Evolutionary conservation across 2,888 invertebrate species (phyloP), one percentile per base, ranked within the genome.

Genomic region (Oscheius sp.): DNA sequence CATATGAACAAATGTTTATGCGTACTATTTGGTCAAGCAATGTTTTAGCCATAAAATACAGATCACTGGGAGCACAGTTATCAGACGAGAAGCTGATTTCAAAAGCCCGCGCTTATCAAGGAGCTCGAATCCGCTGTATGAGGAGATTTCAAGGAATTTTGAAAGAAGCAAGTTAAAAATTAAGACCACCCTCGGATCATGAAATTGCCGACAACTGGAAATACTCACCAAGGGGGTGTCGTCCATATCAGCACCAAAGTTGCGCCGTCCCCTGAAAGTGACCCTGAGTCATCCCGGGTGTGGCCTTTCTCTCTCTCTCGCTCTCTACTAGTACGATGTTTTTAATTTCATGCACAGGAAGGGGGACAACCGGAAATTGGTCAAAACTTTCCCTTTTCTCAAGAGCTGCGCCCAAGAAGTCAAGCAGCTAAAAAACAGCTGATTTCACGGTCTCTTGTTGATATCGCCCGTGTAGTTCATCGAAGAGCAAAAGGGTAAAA

Each of bases 221-320:
- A 16, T 16, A 66, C 66, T 69, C 55, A 69, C 69, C 55, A 41
- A 23, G 53, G 21, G 55, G 23, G 55, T 23, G 69, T 69, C 56
- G 69, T 41, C 45, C 55, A 55, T 69, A 69, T 69, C 69, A 69
- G 55, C 41, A 61, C 12, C 21, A n/a, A 23, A 56, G 69, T 56
- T 55, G 69, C 45, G 41, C 25, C 56, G 52, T 55, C 56, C 55
- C 69, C 69, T 69, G 69, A 69, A 69, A 69, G 56, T 69, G 69
- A 69, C 69, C 69, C 69, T 69, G 69, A 69, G 69, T 69, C 69
- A 69, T 66, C 66, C n/a, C 49, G 66, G 69, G 69, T 69, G 69
- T 69, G 69, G 69, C 55, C 69, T 53, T 69, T 46, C 66, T 18
- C 49, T 21, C 52, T 12, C n/a, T 18, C 21, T n/a, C 61, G 66